These are phyloP conservation scores for Drosophila aldrichi DNA, from an alignment of 2,888 invertebrate species.

Conservation along the genomic window DNA sequence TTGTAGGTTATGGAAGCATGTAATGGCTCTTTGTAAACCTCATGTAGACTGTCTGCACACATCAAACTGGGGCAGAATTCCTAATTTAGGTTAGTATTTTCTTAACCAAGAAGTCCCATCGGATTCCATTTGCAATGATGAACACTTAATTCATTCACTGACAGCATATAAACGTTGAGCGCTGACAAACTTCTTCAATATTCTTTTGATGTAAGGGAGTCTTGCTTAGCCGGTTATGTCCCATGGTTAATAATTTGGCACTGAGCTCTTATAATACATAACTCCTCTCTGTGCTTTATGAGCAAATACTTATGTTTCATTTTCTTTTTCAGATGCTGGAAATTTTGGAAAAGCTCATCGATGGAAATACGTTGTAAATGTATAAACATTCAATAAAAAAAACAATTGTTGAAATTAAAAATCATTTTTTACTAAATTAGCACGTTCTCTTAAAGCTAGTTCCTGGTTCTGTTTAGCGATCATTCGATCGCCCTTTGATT, in stretches of 20 bases:
- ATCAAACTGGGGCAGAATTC: background rate
- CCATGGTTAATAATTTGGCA: conserved; percentile 82
- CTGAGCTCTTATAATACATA: conserved; percentile 58
- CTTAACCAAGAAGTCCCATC: too few relatives aligned
- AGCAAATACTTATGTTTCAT: conserved; percentile 19
- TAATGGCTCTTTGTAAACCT: background rate
- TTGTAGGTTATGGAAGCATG: conserved; percentile 28
- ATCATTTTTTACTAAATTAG: conserved; percentile 85
- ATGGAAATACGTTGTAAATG: background rate
- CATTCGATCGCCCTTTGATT: conserved; percentile 91
- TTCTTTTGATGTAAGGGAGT: conserved; percentile 80
- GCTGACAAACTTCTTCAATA: conserved; percentile 78
- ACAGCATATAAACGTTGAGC: conserved; percentile 77
- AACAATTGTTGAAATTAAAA: conserved; percentile 68
- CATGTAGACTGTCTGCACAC: background rate
- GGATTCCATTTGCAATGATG: conserved; percentile 63
- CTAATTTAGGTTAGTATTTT: conserved; percentile 38
- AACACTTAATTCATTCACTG: conserved; percentile 84
- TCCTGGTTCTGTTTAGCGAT: conserved; percentile 87
- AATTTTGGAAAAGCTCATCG: background rate
- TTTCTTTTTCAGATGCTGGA: conserved; percentile 30
- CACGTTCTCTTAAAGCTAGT: conserved; percentile 82
- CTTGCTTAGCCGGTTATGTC: conserved; percentile 77
- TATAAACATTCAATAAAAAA: conserved; percentile 22
- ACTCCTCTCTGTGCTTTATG: background rate